These are phyloP conservation scores for Sinotaia quadrata DNA, from an alignment of 2,888 invertebrate genomes.

Conservation along the genomic window DNA sequence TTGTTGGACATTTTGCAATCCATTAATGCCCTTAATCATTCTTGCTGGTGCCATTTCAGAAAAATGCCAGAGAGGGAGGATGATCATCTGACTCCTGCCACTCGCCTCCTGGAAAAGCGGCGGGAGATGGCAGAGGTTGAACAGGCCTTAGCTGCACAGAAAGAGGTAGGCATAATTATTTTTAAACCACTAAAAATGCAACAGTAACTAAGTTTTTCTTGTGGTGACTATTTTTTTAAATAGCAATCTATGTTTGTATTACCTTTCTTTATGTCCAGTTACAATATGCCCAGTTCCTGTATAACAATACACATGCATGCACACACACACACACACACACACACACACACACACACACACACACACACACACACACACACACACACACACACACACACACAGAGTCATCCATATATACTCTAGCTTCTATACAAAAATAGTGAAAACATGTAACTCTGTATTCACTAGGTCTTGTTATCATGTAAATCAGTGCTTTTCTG, in stretches of 20 bases:
- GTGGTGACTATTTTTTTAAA: too few relatives aligned
- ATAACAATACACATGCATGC: neutral
- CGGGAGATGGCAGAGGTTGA: slow-evolving; percentile 73
- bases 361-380: slow-evolving; percentile 15
- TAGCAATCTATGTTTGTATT: too few relatives aligned
- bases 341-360: slow-evolving; percentile 4
- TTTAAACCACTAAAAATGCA: too few relatives aligned
- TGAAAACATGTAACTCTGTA: too few relatives aligned
- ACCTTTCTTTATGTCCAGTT: too few relatives aligned
- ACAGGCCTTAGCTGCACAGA: slow-evolving; percentile 71
- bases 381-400: neutral
- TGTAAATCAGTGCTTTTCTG: too few relatives aligned
- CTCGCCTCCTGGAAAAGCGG: slow-evolving; percentile 70
- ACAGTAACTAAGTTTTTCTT: too few relatives aligned
- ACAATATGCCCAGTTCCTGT: too few relatives aligned
- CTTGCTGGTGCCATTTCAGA: slow-evolving; percentile 46
- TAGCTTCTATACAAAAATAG: neutral
- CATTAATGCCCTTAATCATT: too few relatives aligned
- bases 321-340: neutral
- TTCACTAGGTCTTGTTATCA: too few relatives aligned
- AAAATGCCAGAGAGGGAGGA: slow-evolving; percentile 73
- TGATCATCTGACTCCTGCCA: slow-evolving; percentile 73
- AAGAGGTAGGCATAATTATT: slow-evolving; percentile 63
- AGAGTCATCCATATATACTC: neutral
- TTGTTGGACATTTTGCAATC: too few relatives aligned